Base-by-base conservation (phyloP, 2,797 vertebrate species). In the Cryptoblepharus egeriae region DNA sequence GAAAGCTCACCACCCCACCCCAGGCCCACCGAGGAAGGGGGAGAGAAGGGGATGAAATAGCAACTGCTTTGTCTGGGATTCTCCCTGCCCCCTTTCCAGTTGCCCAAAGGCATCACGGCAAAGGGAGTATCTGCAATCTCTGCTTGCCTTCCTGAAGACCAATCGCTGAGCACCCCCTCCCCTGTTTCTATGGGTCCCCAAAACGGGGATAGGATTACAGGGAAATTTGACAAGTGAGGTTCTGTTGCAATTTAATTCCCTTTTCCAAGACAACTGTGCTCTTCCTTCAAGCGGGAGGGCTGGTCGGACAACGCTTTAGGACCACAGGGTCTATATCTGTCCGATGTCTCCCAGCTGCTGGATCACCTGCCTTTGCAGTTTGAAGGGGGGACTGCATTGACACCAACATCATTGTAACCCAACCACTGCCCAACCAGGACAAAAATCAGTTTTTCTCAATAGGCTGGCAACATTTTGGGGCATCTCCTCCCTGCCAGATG, bases 21-120 rank as follows among this genome's bases (percentile, higher is more conserved):
- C n/a, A 60, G 37, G 26, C 39, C 16, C 4, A 61, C 28, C 35
- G 15, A 11, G 28, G 80, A 32, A 30, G 42, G 9, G 45, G 9
- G 71, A 61, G 28, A 57, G 58, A 86, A 77, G 75, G 89, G 86
- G 84, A 10, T 26, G 5, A 63, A 61, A 16, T 69, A 74, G 85
- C 55, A 37, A 49, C 55, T 26, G 89, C 91, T 93, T 91, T 93
- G 91, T 90, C 81, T 89, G 55, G 60, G 39, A 42, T 63, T 76
- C 64, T 69, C 77, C 60, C 75, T 67, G 58, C 49, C 83, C 71
- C 72, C 32, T 72, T 78, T 68, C 77, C 83, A 75, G 76, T 67
- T 88, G 58, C 52, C 28, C 52, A 63, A 39, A 68, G 22, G 39
- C 20, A 77, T 39, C 39, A 67, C 2, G 65, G 1, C n/a, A 60